Evolutionary conservation across 2,888 invertebrate genomes (phyloP).

Genomic region (Megalurothrips usitatus): DNA sequence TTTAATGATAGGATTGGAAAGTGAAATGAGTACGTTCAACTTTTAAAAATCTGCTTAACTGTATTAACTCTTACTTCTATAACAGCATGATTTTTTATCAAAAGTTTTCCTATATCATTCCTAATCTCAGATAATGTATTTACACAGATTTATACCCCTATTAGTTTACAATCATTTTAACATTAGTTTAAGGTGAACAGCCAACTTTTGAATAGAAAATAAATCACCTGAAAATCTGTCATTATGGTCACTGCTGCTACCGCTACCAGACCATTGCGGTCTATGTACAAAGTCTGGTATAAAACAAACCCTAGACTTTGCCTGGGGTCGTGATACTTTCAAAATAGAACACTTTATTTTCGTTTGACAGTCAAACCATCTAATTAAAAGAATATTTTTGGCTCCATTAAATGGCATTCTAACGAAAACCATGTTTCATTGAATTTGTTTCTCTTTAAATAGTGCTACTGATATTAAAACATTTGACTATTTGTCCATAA

Average conservation of each 20-base stretch:
- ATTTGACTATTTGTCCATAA: slow-evolving; percentile 22
- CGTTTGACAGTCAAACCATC: slow-evolving; percentile 22
- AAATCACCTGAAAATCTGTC: slow-evolving; percentile 26
- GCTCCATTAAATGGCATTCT: slow-evolving; percentile 25
- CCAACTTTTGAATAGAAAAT: slow-evolving; percentile 22
- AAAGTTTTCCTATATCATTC: slow-evolving; percentile 40
- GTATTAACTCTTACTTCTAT: slow-evolving; percentile 27
- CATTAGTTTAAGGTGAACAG: slow-evolving; percentile 25
- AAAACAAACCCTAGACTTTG: slow-evolving; percentile 16
- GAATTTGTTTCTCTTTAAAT: slow-evolving; percentile 24
- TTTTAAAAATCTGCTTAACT: slow-evolving; percentile 25
- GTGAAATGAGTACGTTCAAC: slow-evolving; percentile 20
- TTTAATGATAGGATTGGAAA: slow-evolving; percentile 23
- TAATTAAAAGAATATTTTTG: slow-evolving; percentile 27
- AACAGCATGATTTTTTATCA: slow-evolving; percentile 40
- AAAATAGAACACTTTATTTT: slow-evolving; percentile 24
- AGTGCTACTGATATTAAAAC: slow-evolving; percentile 25
- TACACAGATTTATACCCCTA: slow-evolving; percentile 33
- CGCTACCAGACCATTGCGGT: slow-evolving; percentile 18
- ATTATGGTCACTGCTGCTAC: slow-evolving; percentile 26
- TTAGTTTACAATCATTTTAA: slow-evolving; percentile 25
- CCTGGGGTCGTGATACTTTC: slow-evolving; percentile 12
- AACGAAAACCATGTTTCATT: slow-evolving; percentile 25
- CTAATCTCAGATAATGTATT: slow-evolving; percentile 41
- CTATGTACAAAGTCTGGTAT: slow-evolving; percentile 6